Percentiles rank a stretch among this genome's conserved stretches.
Conservation (phyloP, 2,888 invertebrate genomes). For the Ormia ochracea region DNA sequence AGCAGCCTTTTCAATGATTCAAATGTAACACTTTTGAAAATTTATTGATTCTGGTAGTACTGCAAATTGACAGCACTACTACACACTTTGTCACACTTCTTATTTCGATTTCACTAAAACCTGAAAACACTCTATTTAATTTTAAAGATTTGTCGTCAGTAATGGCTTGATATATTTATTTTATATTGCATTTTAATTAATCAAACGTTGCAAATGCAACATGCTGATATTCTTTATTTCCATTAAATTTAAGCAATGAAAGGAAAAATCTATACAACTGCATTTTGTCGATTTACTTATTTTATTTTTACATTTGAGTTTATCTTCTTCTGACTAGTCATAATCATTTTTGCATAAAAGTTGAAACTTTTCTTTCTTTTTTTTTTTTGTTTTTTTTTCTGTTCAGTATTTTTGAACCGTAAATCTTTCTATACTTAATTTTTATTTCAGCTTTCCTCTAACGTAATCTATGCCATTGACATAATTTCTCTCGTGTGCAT, state of each 20-base stretch:
- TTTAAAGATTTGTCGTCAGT: too few species aligned
- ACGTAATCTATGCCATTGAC: slow-evolving; percentile 61
- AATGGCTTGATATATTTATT: not conserved
- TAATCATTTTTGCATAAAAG: slow-evolving; percentile 48
- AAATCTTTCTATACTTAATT: slow-evolving; percentile 37
- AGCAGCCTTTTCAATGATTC: too few species aligned
- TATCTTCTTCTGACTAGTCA: slow-evolving; percentile 9
- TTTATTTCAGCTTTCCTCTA: slow-evolving; percentile 39
- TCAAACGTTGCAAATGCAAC: not conserved
- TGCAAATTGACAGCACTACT: too few species aligned
- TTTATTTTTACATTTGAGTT: not conserved
- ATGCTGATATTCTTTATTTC: not conserved
- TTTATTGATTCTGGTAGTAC: too few species aligned
- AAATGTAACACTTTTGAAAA: too few species aligned
- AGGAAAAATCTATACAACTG: not conserved
- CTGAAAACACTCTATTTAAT: too few species aligned
- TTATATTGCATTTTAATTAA: not conserved
- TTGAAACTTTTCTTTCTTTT: slow-evolving; percentile 1
- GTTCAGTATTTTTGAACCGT: slow-evolving; percentile 17
- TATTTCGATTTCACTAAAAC: too few species aligned
- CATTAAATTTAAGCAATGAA: not conserved
- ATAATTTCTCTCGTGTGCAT: slow-evolving; percentile 55
- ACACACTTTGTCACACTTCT: too few species aligned
- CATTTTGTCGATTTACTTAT: not conserved
- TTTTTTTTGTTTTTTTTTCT: too few species aligned